A percentile compares a stretch with the other conserved stretches of the same genome.
These are phyloP conservation scores for Aspidoscelis tigris DNA, from an alignment of 2,113 vertebrate genomes.

Conservation along the genomic window DNA sequence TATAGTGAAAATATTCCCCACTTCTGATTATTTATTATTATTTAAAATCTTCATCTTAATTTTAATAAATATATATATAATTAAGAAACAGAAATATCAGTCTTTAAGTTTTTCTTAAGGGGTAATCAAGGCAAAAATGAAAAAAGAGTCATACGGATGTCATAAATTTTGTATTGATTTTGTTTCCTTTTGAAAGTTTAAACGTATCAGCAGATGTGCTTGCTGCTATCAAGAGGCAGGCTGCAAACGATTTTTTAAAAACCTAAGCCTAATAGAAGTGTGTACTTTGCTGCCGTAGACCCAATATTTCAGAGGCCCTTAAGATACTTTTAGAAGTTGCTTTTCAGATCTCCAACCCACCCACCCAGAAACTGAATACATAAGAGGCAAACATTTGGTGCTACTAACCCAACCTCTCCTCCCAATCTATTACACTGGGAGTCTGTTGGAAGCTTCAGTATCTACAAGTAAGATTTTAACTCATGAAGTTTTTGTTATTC, in stretches of 20 bases:
- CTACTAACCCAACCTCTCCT: background rate
- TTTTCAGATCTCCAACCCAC: background rate
- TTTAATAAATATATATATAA: background rate
- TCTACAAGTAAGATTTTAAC: slow-evolving; percentile 8
- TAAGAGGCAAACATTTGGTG: background rate
- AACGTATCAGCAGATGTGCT: background rate
- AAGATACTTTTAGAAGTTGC: background rate
- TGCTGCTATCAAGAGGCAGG: background rate
- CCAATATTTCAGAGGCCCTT: background rate
- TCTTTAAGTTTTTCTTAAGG: background rate
- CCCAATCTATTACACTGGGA: background rate
- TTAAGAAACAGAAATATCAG: background rate
- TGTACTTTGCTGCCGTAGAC: background rate
- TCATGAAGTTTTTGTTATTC: slow-evolving; percentile 25
- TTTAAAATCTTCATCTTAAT: background rate
- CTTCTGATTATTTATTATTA: background rate
- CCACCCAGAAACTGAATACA: background rate
- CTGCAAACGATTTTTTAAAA: background rate
- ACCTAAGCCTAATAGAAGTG: background rate
- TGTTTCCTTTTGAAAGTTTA: no score
- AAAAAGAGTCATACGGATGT: background rate
- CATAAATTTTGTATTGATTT: background rate
- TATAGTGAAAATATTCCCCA: background rate
- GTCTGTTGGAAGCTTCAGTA: slow-evolving; percentile 13
- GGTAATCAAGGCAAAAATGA: background rate